These are phyloP conservation scores for Vanacampus margaritifer DNA, from an alignment of 2,113 vertebrate genomes.

Conservation along the genomic window DNA sequence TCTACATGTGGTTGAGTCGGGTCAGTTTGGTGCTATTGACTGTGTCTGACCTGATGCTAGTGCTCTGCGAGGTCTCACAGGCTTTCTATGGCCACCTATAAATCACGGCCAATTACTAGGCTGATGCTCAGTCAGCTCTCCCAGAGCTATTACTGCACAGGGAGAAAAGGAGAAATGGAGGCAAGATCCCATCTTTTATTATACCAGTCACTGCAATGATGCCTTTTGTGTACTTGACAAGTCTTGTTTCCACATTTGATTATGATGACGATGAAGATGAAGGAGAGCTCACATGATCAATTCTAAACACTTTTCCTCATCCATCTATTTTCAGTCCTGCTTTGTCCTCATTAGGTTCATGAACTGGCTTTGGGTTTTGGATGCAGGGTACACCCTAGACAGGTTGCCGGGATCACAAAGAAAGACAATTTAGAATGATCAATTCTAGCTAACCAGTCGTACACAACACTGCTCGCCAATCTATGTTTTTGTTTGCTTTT, in stretches of 20 bases:
- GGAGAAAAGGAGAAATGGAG: slow-evolving; percentile 15
- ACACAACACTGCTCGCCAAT: too few species aligned
- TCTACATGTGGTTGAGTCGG: slow-evolving; percentile 21
- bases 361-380: too few species aligned
- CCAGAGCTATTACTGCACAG: neutral
- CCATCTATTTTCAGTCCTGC: too few species aligned
- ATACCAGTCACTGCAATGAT: slow-evolving; percentile 32
- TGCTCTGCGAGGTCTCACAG: slow-evolving; percentile 47
- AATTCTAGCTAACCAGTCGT: too few species aligned
- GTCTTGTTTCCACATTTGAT: neutral
- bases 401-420: too few species aligned
- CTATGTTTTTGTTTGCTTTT: too few species aligned
- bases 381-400: too few species aligned
- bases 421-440: too few species aligned
- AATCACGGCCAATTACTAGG: slow-evolving; percentile 68
- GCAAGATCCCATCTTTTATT: slow-evolving; percentile 37
- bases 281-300: too few species aligned
- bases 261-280: neutral
- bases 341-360: too few species aligned
- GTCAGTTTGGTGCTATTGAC: slow-evolving; percentile 55
- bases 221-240: slow-evolving; percentile 10
- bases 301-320: too few species aligned
- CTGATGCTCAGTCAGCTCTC: neutral
- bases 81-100: slow-evolving; percentile 59
- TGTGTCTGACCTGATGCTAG: slow-evolving; percentile 55